Conservation (phyloP, 2,113 vertebrate genomes). For the Rhagologus leucostigma region DNA sequence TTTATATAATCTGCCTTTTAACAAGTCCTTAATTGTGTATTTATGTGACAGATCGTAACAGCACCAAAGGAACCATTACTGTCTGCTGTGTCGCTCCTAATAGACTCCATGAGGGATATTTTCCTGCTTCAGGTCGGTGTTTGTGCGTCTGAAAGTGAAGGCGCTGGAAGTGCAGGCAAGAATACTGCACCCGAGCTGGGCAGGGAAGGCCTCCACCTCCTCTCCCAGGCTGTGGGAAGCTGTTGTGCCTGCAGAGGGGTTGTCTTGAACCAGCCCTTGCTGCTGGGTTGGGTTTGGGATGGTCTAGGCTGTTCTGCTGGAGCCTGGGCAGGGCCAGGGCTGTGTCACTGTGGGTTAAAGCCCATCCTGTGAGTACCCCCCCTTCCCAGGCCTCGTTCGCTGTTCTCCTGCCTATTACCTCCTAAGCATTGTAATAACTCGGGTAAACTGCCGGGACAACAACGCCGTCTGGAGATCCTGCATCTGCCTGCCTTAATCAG, state of each 20-base stretch:
- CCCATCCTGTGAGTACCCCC: background rate
- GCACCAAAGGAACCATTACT: background rate
- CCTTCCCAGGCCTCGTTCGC: background rate
- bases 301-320: background rate
- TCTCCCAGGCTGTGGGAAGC: background rate
- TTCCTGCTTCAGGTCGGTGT: background rate
- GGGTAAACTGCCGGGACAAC: slow-evolving; percentile 79
- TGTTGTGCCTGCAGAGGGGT: background rate
- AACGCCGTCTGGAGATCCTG: slow-evolving; percentile 79
- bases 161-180: background rate
- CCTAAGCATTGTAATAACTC: slow-evolving; percentile 81
- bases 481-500: slow-evolving; percentile 88
- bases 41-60: background rate
- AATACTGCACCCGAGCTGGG: rapidly evolving
- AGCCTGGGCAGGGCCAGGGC: background rate
- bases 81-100: background rate
- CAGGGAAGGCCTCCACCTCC: background rate
- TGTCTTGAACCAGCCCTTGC: background rate
- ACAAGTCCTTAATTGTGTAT: background rate
- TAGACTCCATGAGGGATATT: background rate
- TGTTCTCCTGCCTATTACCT: slow-evolving; percentile 61
- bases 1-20: background rate
- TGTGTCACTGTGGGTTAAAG: background rate
- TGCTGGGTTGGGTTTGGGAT: background rate
- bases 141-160: background rate